Base-by-base conservation (phyloP, 2,797 vertebrate species). In the Acestrorhynchus altus region DNA sequence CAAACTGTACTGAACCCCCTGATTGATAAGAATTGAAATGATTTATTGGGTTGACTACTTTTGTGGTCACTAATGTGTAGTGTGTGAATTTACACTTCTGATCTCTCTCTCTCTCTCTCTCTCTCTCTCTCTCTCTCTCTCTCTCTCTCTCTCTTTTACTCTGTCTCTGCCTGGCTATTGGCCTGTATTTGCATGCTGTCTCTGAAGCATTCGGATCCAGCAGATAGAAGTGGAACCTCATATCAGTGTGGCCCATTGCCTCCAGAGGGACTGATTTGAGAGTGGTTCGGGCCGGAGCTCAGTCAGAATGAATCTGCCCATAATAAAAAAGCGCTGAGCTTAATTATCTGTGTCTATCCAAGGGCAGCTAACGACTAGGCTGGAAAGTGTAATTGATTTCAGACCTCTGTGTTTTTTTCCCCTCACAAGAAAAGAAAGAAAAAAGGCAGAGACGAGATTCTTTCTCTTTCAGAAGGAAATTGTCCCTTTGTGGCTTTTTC, bases 321-420 rank as follows among this genome's bases (percentile, higher is more conserved):
- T 81, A 83, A 86, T 84, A 81, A 82, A 80, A 79, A 83, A 84
- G 79, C 77, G 63, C 84, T 35, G 78, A 83, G 86, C 87, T 91
- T 93, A 93, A 93, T 94, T 93, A 93, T 91, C 92, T 86, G 89
- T 91, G 90, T 86, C 91, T 83, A 89, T 92, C 91, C 88, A 87
- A 91, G 91, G 90, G 89, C 92, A 87, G 90, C 92, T 93, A 94
- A 93, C 83, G 90, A 93, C 90, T 87, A 76, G 79, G 87, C 80
- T 74, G 77, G 57, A 90, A 80, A 88, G 85, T 87, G 89, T 91
- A 92, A 92, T 92, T 92, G 91, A 93, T 93, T 93, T 91, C 88
- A 87, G 84, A 84, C 84, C 81, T 86, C 78, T 70, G 69, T 76
- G 73, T 74, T 81, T 77, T 77, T 61, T 69, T 51, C 49, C 46